These are phyloP conservation scores for Gasterosteus aculeatus DNA, from an alignment of 2,113 vertebrate genomes.

Conservation along the genomic window DNA sequence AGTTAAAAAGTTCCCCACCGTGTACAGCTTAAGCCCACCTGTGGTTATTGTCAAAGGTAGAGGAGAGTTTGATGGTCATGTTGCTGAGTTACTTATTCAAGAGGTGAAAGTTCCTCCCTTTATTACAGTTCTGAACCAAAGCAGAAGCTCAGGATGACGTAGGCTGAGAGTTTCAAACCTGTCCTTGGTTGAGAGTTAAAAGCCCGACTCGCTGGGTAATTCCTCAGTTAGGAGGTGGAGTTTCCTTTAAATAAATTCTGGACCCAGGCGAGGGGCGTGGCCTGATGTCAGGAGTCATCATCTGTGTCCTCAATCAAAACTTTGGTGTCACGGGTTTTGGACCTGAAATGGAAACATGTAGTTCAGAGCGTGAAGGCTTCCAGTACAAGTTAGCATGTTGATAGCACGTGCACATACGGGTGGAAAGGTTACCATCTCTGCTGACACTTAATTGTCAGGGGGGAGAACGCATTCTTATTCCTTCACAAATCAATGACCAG, in stretches of 20 bases:
- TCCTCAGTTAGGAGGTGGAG: constrained; percentile 66
- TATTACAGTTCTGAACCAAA: constrained; percentile 24
- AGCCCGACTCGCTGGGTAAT: constrained; percentile 69
- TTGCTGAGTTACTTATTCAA: constrained; percentile 20
- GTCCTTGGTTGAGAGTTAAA: constrained; percentile 37
- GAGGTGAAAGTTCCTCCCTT: constrained; percentile 21
- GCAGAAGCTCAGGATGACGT: constrained; percentile 20
- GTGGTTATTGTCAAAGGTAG: constrained; percentile 23
- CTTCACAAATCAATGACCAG: no score
- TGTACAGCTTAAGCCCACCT: constrained; percentile 21
- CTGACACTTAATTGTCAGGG: no score
- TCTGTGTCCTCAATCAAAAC: constrained; percentile 98
- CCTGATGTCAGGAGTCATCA: constrained; percentile 94
- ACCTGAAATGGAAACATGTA: constrained; percentile 77
- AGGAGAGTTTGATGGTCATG: constrained; percentile 15
- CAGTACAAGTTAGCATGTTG: neutral
- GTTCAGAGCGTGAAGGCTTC: neutral
- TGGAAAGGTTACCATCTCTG: neutral
- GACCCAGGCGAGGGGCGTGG: constrained; percentile 76
- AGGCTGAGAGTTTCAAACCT: constrained; percentile 32
- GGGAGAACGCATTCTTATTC: no score
- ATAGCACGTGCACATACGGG: neutral
- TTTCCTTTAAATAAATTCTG: constrained; percentile 77
- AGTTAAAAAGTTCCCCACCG: constrained; percentile 3
- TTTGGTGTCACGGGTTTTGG: constrained; percentile 94